Evolutionary conservation across 92 coral and sea anemone genomes (phyloP).

Genomic region (Porites lobata): DNA sequence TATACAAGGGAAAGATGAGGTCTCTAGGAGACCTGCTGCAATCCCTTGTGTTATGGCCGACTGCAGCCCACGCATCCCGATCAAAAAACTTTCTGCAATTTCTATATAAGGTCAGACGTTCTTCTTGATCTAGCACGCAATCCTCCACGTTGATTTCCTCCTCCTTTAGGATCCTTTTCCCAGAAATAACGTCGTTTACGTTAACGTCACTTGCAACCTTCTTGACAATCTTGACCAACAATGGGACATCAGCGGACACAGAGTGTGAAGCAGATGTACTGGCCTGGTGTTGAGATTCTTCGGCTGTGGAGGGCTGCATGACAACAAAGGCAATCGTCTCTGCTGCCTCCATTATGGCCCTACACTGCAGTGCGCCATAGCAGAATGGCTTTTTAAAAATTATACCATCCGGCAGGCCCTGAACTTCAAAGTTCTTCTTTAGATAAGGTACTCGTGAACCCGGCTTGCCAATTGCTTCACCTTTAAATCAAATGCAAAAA

Average conservation of each 20-base stretch:
- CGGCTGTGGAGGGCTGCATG: not conserved
- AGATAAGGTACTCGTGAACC: constrained; percentile 58
- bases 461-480: constrained; percentile 62
- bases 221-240: constrained; percentile 1
- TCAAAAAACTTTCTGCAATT: constrained; percentile 35
- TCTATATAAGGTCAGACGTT: constrained; percentile 37
- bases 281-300: not conserved
- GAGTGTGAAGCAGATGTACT: not conserved
- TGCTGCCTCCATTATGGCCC: constrained; percentile 58
- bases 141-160: constrained; percentile 52
- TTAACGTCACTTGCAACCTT: constrained; percentile 23
- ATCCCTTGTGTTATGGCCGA: constrained; percentile 41
- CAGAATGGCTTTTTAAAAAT: constrained; percentile 61
- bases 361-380: constrained; percentile 59
- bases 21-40: not conserved
- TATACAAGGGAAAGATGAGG: constrained; percentile 66
- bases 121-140: constrained; percentile 33
- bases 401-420: constrained; percentile 54
- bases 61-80: constrained; percentile 60
- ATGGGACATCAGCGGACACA: not conserved
- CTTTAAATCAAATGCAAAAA: constrained; percentile 19
- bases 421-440: constrained; percentile 54
- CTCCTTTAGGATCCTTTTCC: constrained; percentile 12
- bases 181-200: not conserved
- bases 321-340: constrained; percentile 42